A percentile compares a stretch with the other conserved stretches of the same genome.
Evolutionary conservation across 2,888 invertebrate species (phyloP).

Genomic region (Corbicula japonica): DNA sequence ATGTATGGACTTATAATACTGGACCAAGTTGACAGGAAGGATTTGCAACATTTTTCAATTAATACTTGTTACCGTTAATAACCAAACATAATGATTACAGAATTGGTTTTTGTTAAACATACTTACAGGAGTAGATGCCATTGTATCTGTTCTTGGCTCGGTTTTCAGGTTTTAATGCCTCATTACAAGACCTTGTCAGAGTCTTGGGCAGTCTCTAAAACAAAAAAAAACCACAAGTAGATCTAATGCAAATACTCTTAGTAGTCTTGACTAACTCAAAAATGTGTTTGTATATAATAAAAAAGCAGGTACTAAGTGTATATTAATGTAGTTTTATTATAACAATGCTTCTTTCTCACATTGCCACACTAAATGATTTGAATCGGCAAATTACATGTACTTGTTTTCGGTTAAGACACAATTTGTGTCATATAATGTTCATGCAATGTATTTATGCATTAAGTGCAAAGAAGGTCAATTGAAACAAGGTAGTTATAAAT

Average conservation of each 20-base stretch:
- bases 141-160: constrained; percentile 17
- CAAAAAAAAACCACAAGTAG: background rate
- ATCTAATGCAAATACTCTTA: background rate
- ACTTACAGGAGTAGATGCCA: constrained; percentile 22
- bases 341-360: background rate
- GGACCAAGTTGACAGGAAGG: too few species aligned
- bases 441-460: too few species aligned
- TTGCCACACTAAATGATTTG: background rate
- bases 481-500: too few species aligned
- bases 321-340: background rate
- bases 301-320: background rate
- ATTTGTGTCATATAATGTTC: too few species aligned
- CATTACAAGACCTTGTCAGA: background rate
- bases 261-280: background rate
- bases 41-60: too few species aligned
- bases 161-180: constrained; percentile 7
- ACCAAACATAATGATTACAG: too few species aligned
- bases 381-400: background rate
- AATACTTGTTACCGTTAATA: too few species aligned
- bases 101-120: too few species aligned
- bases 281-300: background rate
- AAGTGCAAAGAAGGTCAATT: too few species aligned
- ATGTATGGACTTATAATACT: too few species aligned
- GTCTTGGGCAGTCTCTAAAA: constrained; percentile 5
- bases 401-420: too few species aligned